Evolutionary conservation across 2,113 vertebrate species (phyloP).

Genomic region (Procavia capensis): DNA sequence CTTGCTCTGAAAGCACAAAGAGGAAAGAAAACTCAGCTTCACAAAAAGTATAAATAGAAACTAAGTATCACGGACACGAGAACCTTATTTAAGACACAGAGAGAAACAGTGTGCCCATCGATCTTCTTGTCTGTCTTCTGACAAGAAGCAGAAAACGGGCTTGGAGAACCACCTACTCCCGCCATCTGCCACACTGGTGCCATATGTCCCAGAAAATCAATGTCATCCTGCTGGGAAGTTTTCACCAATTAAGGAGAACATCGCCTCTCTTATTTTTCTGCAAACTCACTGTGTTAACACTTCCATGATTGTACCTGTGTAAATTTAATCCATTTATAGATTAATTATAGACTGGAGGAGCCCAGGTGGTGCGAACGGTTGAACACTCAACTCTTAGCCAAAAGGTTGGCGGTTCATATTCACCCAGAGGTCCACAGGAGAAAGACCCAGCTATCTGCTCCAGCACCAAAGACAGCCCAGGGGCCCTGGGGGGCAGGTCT

Average conservation of each 20-base stretch:
- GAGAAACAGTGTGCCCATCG: neutral
- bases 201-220: conserved; percentile 39
- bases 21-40: conserved; percentile 8
- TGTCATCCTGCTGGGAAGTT: neutral
- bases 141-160: neutral
- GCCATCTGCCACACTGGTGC: neutral
- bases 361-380: too few species aligned
- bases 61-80: neutral
- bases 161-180: conserved; percentile 8
- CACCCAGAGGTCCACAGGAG: too few species aligned
- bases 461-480: too few species aligned
- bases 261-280: neutral
- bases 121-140: neutral
- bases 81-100: conserved; percentile 27
- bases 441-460: too few species aligned
- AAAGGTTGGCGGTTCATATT: too few species aligned
- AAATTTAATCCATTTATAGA: neutral
- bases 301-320: neutral
- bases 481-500: too few species aligned
- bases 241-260: neutral
- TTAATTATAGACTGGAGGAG: neutral
- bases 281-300: neutral
- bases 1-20: neutral
- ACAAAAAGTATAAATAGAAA: neutral
- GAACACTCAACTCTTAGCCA: too few species aligned